Evolutionary conservation across 2,888 invertebrate genomes (phyloP).

Genomic region (Macrophya annulata): DNA sequence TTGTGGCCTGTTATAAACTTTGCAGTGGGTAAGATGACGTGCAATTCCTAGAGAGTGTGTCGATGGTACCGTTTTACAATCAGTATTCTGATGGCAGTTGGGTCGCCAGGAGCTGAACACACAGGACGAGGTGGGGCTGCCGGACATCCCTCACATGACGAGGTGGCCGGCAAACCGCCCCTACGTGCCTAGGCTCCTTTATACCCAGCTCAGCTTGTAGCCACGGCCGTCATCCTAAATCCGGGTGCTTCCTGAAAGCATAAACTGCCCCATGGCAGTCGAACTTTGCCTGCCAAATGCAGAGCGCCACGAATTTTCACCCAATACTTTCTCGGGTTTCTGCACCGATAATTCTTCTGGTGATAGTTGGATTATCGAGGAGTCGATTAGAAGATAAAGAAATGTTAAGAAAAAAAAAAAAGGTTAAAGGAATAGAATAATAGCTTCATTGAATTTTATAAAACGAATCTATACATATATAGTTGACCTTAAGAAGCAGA

Average conservation of each 20-base stretch:
- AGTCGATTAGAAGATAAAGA: neutral
- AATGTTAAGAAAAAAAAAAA: neutral
- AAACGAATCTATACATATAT: neutral
- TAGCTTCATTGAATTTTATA: neutral
- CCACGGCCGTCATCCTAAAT: conserved; percentile 34
- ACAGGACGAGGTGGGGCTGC: conserved; percentile 67
- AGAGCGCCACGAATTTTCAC: neutral
- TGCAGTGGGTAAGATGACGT: conserved; percentile 39
- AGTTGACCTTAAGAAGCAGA: neutral
- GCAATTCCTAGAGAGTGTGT: conserved; percentile 24
- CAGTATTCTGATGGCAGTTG: conserved; percentile 68
- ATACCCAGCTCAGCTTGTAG: conserved; percentile 62
- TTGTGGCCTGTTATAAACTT: conserved; percentile 63
- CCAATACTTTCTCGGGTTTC: neutral
- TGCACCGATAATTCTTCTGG: neutral
- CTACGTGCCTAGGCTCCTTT: conserved; percentile 73
- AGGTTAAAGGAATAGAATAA: neutral
- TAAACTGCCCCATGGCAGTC: conserved; percentile 33
- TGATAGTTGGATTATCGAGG: neutral
- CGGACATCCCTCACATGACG: conserved; percentile 71
- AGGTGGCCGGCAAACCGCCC: conserved; percentile 73
- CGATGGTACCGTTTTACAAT: conserved; percentile 56
- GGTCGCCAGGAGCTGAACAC: conserved; percentile 70
- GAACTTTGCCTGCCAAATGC: conserved; percentile 29
- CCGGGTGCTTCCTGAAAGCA: conserved; percentile 45